phyloP scores from a whole-genome alignment of 1,140 invertebrate genomes.

The Manduca sexta region DNA sequence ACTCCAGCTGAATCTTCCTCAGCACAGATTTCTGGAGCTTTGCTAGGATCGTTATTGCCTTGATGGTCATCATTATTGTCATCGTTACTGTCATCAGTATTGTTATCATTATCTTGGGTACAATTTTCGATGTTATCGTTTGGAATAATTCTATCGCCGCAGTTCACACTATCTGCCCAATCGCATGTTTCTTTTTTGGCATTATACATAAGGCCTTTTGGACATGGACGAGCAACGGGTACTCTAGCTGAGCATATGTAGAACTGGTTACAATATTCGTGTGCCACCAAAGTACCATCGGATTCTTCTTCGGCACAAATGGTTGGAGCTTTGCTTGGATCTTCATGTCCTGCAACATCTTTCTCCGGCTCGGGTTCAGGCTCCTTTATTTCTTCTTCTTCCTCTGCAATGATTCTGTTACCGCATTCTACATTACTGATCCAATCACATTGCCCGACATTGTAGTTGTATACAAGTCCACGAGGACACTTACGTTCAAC shows the following conservation, averaged over 20 bases:
- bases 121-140: not conserved
- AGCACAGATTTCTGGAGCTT: slow-evolving; percentile 3
- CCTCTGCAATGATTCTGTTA: not conserved
- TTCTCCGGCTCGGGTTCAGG: slow-evolving; percentile 1
- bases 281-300: slow-evolving; percentile 24
- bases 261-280: slow-evolving; percentile 30
- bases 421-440: slow-evolving; percentile 61
- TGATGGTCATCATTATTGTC: not conserved
- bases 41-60: not conserved
- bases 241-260: slow-evolving; percentile 23
- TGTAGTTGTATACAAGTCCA: slow-evolving; percentile 11
- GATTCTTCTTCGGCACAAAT: slow-evolving; percentile 22
- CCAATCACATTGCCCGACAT: slow-evolving; percentile 20
- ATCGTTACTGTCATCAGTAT: not conserved
- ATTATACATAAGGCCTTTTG: slow-evolving; percentile 71
- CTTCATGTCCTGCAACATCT: not conserved
- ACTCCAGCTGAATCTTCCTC: slow-evolving; percentile 2
- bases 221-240: slow-evolving; percentile 19
- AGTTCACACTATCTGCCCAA: slow-evolving; percentile 4
- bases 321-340: slow-evolving; percentile 22
- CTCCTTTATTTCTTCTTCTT: not conserved
- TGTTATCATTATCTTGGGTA: not conserved
- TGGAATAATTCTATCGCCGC: not conserved
- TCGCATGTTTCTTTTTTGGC: slow-evolving; percentile 73
- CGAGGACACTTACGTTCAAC: slow-evolving; percentile 3